Conservation (phyloP, 2,113 vertebrate genomes). For the Upupa epops region DNA sequence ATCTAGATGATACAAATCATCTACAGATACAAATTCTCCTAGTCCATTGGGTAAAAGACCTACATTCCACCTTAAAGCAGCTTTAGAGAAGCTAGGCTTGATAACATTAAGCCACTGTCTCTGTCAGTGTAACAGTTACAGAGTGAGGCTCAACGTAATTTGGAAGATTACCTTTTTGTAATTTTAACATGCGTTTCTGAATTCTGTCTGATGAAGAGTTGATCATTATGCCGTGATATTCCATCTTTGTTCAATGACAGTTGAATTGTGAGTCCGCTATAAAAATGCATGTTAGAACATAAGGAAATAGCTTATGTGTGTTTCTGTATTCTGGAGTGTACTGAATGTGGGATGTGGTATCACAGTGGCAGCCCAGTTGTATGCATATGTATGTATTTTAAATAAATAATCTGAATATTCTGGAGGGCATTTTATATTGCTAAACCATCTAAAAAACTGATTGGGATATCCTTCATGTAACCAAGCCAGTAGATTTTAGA, state of each 20-base stretch:
- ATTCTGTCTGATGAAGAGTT: slow-evolving; percentile 8
- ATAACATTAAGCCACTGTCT: neutral
- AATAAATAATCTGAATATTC: slow-evolving; percentile 56
- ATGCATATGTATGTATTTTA: slow-evolving; percentile 27
- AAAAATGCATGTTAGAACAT: neutral
- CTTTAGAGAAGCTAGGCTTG: neutral
- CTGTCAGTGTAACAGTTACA: neutral
- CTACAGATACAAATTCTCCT: neutral
- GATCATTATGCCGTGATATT: neutral
- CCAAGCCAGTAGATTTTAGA: slow-evolving; percentile 59
- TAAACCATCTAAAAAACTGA: slow-evolving; percentile 34
- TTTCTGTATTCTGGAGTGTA: neutral
- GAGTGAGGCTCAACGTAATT: neutral
- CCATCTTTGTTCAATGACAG: neutral
- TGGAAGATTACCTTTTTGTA: neutral
- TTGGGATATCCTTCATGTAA: slow-evolving; percentile 34
- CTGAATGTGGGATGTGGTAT: slow-evolving; percentile 17
- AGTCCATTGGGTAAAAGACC: neutral
- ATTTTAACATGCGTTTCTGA: neutral
- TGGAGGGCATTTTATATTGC: slow-evolving; percentile 60
- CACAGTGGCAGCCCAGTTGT: slow-evolving; percentile 34
- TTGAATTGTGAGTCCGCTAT: neutral
- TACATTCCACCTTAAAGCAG: neutral
- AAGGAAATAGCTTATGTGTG: neutral
- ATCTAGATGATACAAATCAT: too few species aligned